Percentiles rank a stretch among this genome's conserved stretches.
These are phyloP conservation scores for Dicyrtomina minuta DNA, from an alignment of 2,888 invertebrate genomes.

Conservation along the genomic window DNA sequence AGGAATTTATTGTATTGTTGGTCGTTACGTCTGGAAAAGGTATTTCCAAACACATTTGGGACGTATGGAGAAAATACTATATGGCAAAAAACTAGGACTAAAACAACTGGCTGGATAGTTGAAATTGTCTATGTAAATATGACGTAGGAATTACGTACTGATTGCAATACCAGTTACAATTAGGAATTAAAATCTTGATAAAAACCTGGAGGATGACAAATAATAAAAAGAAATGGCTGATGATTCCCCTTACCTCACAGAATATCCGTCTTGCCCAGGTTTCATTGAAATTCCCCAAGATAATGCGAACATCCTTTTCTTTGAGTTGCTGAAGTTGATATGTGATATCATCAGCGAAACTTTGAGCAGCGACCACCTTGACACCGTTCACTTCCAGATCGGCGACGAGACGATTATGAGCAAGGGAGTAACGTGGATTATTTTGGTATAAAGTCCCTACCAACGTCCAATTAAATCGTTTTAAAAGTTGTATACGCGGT, in stretches of 20 bases:
- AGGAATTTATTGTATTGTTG: too few species aligned
- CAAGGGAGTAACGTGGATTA: slow-evolving; percentile 87
- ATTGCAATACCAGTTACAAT: too few species aligned
- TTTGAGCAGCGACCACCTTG: slow-evolving; percentile 81
- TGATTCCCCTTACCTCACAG: slow-evolving; percentile 73
- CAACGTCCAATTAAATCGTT: slow-evolving; percentile 94
- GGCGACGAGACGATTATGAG: slow-evolving; percentile 83
- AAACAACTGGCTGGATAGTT: too few species aligned
- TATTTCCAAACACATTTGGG: too few species aligned
- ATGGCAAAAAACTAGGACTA: too few species aligned
- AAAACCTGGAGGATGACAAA: too few species aligned
- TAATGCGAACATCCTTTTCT: slow-evolving; percentile 90
- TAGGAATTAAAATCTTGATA: too few species aligned
- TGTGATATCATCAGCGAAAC: slow-evolving; percentile 85
- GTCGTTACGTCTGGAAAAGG: too few species aligned
- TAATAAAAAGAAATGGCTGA: not conserved
- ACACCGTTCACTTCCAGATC: slow-evolving; percentile 79
- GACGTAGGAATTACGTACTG: too few species aligned
- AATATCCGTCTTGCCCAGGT: slow-evolving; percentile 86
- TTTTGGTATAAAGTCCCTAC: slow-evolving; percentile 97
- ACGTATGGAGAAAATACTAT: too few species aligned
- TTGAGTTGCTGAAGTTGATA: slow-evolving; percentile 76
- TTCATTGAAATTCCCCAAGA: slow-evolving; percentile 94
- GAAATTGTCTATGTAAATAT: too few species aligned
- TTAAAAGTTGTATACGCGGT: slow-evolving; percentile 81